phyloP scores from a whole-genome alignment of 1,140 invertebrate genomes.

The Maconellicoccus hirsutus region DNA sequence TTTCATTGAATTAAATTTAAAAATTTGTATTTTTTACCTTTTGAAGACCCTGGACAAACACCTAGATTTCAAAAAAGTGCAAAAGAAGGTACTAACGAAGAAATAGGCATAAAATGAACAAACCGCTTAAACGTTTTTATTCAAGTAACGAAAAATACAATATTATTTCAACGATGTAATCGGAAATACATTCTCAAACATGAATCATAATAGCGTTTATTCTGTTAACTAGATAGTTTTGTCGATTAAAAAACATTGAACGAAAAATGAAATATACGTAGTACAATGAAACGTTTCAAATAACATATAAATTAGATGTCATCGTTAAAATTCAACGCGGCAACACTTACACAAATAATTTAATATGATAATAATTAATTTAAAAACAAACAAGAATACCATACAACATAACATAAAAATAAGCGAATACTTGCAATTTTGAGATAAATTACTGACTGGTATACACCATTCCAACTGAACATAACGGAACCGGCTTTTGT shows the following conservation, averaged over 20 bases:
- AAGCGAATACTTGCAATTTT: not conserved
- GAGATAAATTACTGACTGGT: not conserved
- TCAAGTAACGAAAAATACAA: too few relatives aligned
- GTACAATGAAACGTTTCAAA: too few relatives aligned
- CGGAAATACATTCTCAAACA: not conserved
- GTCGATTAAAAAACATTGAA: not conserved
- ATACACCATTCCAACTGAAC: constrained; percentile 13
- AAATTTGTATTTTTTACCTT: too few relatives aligned
- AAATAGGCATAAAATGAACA: too few relatives aligned
- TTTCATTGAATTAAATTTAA: too few relatives aligned
- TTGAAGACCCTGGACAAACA: too few relatives aligned
- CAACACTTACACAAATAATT: not conserved
- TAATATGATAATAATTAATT: not conserved
- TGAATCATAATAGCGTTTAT: not conserved
- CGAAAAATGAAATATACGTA: not conserved
- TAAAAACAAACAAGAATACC: not conserved
- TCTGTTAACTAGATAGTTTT: not conserved
- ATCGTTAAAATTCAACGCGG: not conserved
- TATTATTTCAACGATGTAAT: not conserved
- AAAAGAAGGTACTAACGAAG: too few relatives aligned
- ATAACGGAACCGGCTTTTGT: not conserved
- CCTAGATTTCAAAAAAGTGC: too few relatives aligned
- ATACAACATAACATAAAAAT: not conserved
- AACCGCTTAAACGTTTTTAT: too few relatives aligned
- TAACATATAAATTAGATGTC: not conserved